Evolutionary conservation across 2,888 invertebrate genomes (phyloP), one percentile per base, ranked within the genome.

Genomic region (Boloria euphrosyne): DNA sequence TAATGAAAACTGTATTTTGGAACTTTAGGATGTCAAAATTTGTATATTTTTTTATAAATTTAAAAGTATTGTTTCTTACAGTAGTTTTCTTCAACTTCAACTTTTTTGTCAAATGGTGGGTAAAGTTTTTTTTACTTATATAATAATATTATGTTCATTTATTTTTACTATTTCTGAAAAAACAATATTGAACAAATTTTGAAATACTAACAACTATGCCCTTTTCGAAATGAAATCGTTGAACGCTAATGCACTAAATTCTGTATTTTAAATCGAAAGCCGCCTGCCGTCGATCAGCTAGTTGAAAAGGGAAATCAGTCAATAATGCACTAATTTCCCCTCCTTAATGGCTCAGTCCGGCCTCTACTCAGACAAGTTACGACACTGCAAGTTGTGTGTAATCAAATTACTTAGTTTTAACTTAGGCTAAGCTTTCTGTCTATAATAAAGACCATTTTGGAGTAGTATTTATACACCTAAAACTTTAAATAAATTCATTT

Each of bases 321-420:
- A 89, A 92, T 92, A 90, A 92, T 92, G 87, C 88, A 90, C 91
- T 91, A 88, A 92, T 91, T 91, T 92, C 92, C 91, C 88, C 81
- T 89, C 84, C 87, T 89, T 88, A 90, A 90, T 92, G 84, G 89
- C 82, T 74, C 80, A 84, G 86, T 82, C 80, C 81, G 77, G 81
- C 77, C 77, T 80, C 77, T 78, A 78, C 80, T 82, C 85, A 84
- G 86, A 81, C 84, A 86, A 85, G 85, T 85, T 82, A 84, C 85
- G 82, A 78, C 81, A 81, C 82, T 76, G 77, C 75, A 80, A 82
- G 79, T 82, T 80, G 76, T 79, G 77, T 77, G 75, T 82, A 80
- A 83, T 80, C 78, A 78, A 79, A 81, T 84, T 82, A 74, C 71
- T 67, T 68, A 71, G 70, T 55, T 55, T 62, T 52, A 60, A 66